Percentiles rank a stretch among this genome's conserved stretches.
Conservation (phyloP, 1,140 invertebrate species). For the Reticulitermes speratus region DNA sequence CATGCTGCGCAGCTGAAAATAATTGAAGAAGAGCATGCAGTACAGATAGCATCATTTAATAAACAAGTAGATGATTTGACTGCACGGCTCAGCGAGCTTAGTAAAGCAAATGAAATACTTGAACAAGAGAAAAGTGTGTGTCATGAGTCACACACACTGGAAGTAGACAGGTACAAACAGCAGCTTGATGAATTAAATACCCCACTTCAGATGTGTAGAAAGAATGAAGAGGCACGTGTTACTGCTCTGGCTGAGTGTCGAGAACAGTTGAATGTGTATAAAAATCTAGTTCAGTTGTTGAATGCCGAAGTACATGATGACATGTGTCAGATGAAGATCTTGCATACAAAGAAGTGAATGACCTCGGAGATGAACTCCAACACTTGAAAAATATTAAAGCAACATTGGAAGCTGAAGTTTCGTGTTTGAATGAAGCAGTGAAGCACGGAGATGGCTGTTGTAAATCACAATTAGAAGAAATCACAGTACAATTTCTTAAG, state of each 20-base stretch:
- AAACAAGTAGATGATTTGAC: background rate
- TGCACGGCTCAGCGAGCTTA: background rate
- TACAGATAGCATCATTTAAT: background rate
- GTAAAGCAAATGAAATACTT: background rate
- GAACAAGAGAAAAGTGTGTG: background rate
- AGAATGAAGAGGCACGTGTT: background rate
- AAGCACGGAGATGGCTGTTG: background rate
- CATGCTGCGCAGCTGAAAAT: background rate
- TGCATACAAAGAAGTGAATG: slow-evolving; percentile 51
- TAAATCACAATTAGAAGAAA: slow-evolving; percentile 9
- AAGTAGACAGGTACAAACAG: background rate
- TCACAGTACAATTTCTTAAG: background rate
- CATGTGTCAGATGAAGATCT: slow-evolving; percentile 48
- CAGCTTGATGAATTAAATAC: background rate
- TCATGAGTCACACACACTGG: background rate
- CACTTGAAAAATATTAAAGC: slow-evolving; percentile 32
- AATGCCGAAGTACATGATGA: slow-evolving; percentile 46
- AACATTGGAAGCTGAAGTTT: slow-evolving; percentile 37
- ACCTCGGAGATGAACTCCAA: slow-evolving; percentile 41
- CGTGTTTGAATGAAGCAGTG: background rate
- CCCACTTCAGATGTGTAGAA: background rate
- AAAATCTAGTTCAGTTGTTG: background rate
- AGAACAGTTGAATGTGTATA: background rate
- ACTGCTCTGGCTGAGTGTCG: background rate
- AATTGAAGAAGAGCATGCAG: background rate